A percentile compares a stretch with the other conserved stretches of the same genome.
These are phyloP conservation scores for Plectropomus leopardus DNA, from an alignment of 2,113 vertebrate species.

Conservation along the genomic window DNA sequence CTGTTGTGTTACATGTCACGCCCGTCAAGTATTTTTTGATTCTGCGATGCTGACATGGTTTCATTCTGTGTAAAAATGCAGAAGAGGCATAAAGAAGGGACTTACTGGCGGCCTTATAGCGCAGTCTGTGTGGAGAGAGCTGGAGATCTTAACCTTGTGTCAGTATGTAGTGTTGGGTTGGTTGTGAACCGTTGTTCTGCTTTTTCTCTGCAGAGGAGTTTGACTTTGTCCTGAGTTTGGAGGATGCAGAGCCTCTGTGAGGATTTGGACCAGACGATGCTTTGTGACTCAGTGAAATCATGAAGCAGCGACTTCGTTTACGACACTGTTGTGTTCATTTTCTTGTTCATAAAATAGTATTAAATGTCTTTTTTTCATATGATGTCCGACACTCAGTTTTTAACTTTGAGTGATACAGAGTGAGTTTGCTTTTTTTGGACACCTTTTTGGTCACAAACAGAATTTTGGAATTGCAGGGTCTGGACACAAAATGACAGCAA, in stretches of 20 bases:
- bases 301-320: background rate
- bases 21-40: too few relatives aligned
- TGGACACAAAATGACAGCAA: background rate
- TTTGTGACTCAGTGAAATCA: background rate
- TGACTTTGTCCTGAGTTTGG: constrained; percentile 92
- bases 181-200: background rate
- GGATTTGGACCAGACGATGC: constrained; percentile 17
- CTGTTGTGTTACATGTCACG: too few relatives aligned
- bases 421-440: background rate
- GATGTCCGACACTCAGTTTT: background rate
- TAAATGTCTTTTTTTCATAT: constrained; percentile 13
- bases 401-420: background rate
- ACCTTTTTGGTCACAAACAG: background rate
- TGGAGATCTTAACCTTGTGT: too few relatives aligned
- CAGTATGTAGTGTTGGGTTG: too few relatives aligned
- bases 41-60: too few relatives aligned
- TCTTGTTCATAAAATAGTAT: constrained; percentile 20
- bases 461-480: background rate
- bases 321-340: background rate
- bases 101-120: too few relatives aligned
- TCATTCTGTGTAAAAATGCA: too few relatives aligned
- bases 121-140: too few relatives aligned
- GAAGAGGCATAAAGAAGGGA: too few relatives aligned
- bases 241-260: constrained; percentile 86
- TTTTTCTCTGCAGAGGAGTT: constrained; percentile 89